Base-by-base conservation (phyloP, 2,888 invertebrate genomes). In the Thereva unica region DNA sequence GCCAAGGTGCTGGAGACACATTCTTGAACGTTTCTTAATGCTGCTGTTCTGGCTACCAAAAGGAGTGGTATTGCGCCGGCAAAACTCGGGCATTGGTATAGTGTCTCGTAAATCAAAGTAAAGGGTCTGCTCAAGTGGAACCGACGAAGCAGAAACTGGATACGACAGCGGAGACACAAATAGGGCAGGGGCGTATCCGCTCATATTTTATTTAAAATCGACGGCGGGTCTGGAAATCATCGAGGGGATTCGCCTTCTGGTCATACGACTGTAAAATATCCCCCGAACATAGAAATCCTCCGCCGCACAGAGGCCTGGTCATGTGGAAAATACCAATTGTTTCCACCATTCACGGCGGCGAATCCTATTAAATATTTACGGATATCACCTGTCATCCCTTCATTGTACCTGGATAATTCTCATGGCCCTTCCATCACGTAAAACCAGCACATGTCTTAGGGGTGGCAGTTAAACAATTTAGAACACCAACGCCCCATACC, bases 161-260 rank as follows among this genome's bases (percentile, higher is more conserved):
- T 23, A 23, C 23, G 23, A 23, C 10, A n/a, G 45, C 35, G 47
- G 38, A 59, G 57, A 59, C 57, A 47, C 34, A n/a, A 47, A 35
- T 37, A 37, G 47, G 44, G 23, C 47, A 37, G 37, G 57, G 47
- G 45, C 38, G 47, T 35, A n/a, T 47, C 9, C 4, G 47, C 57
- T 47, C 57, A 45, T 59, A 59, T 35, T 59, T 59, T 59, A 59
- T 59, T 59, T 47, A 59, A 59, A 59, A 47, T 47, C 57, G 57
- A 59, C 47, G 47, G 57, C 37, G 47, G 38, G 6, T 37, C 23
- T 59, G 23, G 23, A 47, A 47, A 10, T 59, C 37, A 59, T 59
- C 57, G 47, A 47, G 47, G 47, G 57, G 45, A 47, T 37, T 47
- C 57, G 57, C 57, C 57, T 59, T 59, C 57, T 59, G 57, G 57